Conservation (phyloP, 2,113 vertebrate species). For the Pao palembangensis region DNA sequence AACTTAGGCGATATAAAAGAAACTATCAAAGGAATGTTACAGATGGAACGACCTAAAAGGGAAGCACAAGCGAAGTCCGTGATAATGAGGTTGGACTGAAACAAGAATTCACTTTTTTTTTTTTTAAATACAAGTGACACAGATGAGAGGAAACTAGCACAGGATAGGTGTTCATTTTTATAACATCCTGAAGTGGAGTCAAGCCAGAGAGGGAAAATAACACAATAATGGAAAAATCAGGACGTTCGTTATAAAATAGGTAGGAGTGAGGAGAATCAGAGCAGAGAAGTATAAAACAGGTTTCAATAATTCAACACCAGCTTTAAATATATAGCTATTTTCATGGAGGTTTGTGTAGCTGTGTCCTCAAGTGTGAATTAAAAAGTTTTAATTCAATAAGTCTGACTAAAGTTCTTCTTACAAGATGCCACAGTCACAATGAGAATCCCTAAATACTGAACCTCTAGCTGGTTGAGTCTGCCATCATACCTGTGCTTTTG, state of each 20-base stretch:
- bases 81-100: constrained; percentile 12
- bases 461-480: too few species aligned
- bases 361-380: too few species aligned
- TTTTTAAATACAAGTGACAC: background rate
- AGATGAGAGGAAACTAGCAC: constrained; percentile 50
- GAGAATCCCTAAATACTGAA: too few species aligned
- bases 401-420: too few species aligned
- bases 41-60: constrained; percentile 1
- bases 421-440: too few species aligned
- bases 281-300: background rate
- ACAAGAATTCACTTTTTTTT: constrained; percentile 12
- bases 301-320: too few species aligned
- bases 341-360: too few species aligned
- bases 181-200: constrained; percentile 52
- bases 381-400: too few species aligned
- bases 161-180: constrained; percentile 64
- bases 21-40: constrained; percentile 22
- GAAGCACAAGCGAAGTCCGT: constrained; percentile 13
- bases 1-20: constrained; percentile 16
- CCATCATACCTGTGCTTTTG: too few species aligned
- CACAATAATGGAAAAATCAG: constrained; percentile 14
- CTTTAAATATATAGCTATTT: too few species aligned
- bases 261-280: constrained; percentile 5
- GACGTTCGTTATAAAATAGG: background rate
- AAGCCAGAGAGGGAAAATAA: constrained; percentile 14